phyloP scores from a whole-genome alignment of 2,113 vertebrate genomes.

The Otus sunia region DNA sequence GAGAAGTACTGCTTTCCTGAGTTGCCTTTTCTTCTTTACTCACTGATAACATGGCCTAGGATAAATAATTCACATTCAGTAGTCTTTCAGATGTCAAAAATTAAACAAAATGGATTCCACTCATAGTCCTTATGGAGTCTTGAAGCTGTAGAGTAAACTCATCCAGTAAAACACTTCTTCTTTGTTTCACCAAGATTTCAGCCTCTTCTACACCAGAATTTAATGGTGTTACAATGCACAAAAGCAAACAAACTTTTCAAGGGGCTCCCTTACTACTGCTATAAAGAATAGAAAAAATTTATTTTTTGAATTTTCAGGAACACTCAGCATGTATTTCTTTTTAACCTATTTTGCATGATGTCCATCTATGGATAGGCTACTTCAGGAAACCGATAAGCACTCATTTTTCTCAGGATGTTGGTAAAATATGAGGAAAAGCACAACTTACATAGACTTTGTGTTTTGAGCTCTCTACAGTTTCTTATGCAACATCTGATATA shows the following conservation, averaged over 20 bases:
- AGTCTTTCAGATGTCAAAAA: neutral
- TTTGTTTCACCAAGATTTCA: neutral
- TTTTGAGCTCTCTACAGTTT: neutral
- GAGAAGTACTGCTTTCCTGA: neutral
- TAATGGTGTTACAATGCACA: neutral
- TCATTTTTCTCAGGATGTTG: neutral
- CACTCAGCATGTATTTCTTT: neutral
- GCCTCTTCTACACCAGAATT: neutral
- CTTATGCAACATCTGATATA: neutral
- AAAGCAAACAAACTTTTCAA: neutral
- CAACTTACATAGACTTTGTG: neutral
- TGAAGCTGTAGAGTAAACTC: neutral
- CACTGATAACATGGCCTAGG: neutral
- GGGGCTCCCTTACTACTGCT: neutral
- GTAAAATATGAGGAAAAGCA: neutral
- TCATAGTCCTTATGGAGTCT: neutral
- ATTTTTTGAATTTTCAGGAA: neutral
- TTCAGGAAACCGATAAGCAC: neutral
- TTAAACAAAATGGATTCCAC: neutral
- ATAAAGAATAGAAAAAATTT: neutral
- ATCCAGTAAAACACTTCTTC: neutral
- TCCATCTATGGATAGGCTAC: neutral
- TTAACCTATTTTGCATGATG: accelerated
- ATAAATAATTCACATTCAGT: neutral
- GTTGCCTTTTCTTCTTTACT: neutral